Percentiles rank a stretch among this genome's conserved stretches.
phyloP scores from a whole-genome alignment of 2,888 invertebrate genomes.

The Lagria hirta region DNA sequence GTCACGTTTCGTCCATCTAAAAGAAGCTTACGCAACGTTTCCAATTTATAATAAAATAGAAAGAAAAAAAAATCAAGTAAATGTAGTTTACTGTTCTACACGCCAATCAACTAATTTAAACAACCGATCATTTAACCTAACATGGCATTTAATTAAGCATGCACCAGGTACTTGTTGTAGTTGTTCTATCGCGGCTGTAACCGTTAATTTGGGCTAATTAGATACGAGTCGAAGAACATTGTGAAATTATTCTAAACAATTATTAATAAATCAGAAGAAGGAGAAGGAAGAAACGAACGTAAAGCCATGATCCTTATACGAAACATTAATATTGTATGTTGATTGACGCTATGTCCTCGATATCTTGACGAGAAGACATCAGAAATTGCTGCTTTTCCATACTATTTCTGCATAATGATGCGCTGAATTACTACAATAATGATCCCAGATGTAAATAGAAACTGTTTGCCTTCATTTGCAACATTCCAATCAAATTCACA shows the following conservation, averaged over 20 bases:
- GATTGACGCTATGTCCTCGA: constrained; percentile 28
- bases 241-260: constrained; percentile 34
- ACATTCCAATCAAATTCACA: no score
- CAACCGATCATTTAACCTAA: constrained; percentile 39
- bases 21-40: not conserved
- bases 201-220: constrained; percentile 33
- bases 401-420: no score
- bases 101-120: constrained; percentile 43
- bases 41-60: not conserved
- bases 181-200: constrained; percentile 20
- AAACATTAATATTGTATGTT: constrained; percentile 27
- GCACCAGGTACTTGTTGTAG: constrained; percentile 21
- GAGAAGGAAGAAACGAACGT: constrained; percentile 15
- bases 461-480: no score
- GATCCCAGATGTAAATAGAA: no score
- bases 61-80: constrained; percentile 27
- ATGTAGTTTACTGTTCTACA: constrained; percentile 39
- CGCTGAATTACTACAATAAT: no score
- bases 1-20: no score
- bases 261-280: constrained; percentile 32
- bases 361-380: constrained; percentile 19
- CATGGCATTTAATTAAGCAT: constrained; percentile 39
- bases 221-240: constrained; percentile 26
- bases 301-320: constrained; percentile 18
- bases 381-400: no score